Evolutionary conservation across 1,140 invertebrate genomes (phyloP).

Genomic region (Drosophila burlai): DNA sequence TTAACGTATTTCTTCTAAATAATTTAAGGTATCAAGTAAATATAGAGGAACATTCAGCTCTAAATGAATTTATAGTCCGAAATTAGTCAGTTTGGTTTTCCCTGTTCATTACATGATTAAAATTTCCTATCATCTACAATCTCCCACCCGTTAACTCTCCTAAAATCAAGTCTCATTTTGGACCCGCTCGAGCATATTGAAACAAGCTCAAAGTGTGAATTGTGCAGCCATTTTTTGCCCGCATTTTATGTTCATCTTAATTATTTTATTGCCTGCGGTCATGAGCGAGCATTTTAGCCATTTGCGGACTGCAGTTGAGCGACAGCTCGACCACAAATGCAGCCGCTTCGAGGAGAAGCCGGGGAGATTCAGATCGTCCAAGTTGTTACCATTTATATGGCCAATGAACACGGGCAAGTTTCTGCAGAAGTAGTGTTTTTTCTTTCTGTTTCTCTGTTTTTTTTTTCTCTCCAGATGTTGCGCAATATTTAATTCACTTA

Average conservation of each 20-base stretch:
- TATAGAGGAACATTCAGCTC: neutral
- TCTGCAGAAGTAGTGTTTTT: conserved; percentile 38
- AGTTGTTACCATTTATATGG: conserved; percentile 83
- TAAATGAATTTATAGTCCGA: no score
- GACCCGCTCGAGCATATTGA: conserved; percentile 17
- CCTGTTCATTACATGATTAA: no score
- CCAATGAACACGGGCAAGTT: conserved; percentile 75
- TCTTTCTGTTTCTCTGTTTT: conserved; percentile 5
- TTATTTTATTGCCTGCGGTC: conserved; percentile 84
- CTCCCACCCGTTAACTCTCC: conserved; percentile 5
- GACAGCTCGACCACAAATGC: conserved; percentile 52
- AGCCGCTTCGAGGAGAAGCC: conserved; percentile 33
- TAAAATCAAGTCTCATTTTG: conserved; percentile 43
- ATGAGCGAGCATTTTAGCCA: conserved; percentile 80
- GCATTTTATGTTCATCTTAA: conserved; percentile 65
- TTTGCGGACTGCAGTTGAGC: conserved; percentile 75
- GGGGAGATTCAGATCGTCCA: conserved; percentile 53
- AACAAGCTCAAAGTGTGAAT: conserved; percentile 73
- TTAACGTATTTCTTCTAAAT: neutral
- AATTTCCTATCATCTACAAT: neutral
- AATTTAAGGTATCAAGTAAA: neutral
- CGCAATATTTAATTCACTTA: conserved; percentile 82
- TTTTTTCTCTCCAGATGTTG: conserved; percentile 47
- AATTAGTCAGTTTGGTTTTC: neutral
- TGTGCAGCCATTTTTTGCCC: conserved; percentile 71